These are phyloP conservation scores for Nysson spinosus DNA, from an alignment of 2,888 invertebrate genomes.

Conservation along the genomic window DNA sequence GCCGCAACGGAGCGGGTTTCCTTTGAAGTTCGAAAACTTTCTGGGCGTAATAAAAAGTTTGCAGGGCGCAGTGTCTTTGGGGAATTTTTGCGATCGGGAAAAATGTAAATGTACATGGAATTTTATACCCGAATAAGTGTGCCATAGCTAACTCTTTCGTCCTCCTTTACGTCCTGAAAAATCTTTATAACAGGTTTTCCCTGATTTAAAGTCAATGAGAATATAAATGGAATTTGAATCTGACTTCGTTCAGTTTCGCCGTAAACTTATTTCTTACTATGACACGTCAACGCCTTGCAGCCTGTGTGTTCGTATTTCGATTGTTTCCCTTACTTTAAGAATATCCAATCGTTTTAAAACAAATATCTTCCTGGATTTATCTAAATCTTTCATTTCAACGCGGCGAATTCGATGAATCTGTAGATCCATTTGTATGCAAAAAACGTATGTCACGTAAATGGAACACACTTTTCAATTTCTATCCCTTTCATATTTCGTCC, in stretches of 20 bases:
- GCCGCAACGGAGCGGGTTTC: slow-evolving; percentile 17
- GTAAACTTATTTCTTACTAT: too few relatives aligned
- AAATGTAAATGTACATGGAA: slow-evolving; percentile 37
- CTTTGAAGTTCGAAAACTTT: slow-evolving; percentile 38
- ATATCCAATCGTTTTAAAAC: background rate
- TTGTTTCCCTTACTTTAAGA: background rate
- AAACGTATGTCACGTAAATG: slow-evolving; percentile 36
- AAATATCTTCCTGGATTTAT: slow-evolving; percentile 8
- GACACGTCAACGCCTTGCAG: too few relatives aligned
- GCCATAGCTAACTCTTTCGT: too few relatives aligned
- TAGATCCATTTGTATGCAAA: slow-evolving; percentile 20
- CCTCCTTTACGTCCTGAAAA: background rate
- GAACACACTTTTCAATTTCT: slow-evolving; percentile 47
- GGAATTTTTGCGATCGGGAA: slow-evolving; percentile 12
- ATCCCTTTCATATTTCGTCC: slow-evolving; percentile 31
- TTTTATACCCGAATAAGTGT: too few relatives aligned
- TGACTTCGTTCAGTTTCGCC: too few relatives aligned
- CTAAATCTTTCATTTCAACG: slow-evolving; percentile 17
- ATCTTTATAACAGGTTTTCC: background rate
- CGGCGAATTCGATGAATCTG: slow-evolving; percentile 14
- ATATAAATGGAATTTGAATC: too few relatives aligned
- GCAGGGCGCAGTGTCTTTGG: slow-evolving; percentile 19
- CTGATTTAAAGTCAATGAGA: too few relatives aligned
- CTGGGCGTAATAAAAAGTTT: slow-evolving; percentile 49
- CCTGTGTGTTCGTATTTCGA: too few relatives aligned